Base-by-base conservation (phyloP, 2,888 invertebrate genomes). In the Cantharis lateralis region DNA sequence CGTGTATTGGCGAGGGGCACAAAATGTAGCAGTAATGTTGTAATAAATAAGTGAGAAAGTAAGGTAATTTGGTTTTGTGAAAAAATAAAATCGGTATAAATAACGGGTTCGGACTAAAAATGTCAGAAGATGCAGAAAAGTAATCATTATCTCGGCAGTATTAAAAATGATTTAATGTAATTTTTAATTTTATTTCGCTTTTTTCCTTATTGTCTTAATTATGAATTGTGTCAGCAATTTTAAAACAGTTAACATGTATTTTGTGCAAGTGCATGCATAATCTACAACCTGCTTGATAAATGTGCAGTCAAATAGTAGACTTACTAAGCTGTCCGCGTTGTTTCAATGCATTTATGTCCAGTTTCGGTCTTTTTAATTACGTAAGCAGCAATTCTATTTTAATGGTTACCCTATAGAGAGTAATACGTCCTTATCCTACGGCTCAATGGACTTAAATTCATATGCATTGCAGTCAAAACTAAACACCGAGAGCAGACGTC, bases 131-230 rank as follows among this genome's bases (percentile, higher is more conserved):
- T 72, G 66, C 66, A 64, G 72, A 72, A 72, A 72, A 72, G 72
- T 72, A 72, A 64, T 72, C 66, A 72, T 72, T 72, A 66, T 72
- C 72, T 72, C 20, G 61, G 61, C 48, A n/a, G 7, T 66, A 72
- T 72, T 72, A 72, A 72, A 72, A 72, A 72, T 72, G 72, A 72
- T 72, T 72, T 72, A 72, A 72, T 66, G 48, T 48, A 48, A 48
- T n/a, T 48, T 48, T 48, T 48, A 48, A 48, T 48, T 48, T n/a
- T 48, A 32, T 32, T 32, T 32, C 4, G 32, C 48, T 48, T 48
- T 48, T n/a, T 48, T 48, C n/a, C 48, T 48, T 48, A 48, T 48
- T 48, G 48, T 48, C 48, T 48, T 48, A 48, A 48, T 48, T 48
- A 48, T 48, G 13, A 48, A 48, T 48, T 48, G n/a, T 48, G 48